Base-by-base conservation (phyloP, 1,140 invertebrate species). In the Chrysomallon squamiferum region DNA sequence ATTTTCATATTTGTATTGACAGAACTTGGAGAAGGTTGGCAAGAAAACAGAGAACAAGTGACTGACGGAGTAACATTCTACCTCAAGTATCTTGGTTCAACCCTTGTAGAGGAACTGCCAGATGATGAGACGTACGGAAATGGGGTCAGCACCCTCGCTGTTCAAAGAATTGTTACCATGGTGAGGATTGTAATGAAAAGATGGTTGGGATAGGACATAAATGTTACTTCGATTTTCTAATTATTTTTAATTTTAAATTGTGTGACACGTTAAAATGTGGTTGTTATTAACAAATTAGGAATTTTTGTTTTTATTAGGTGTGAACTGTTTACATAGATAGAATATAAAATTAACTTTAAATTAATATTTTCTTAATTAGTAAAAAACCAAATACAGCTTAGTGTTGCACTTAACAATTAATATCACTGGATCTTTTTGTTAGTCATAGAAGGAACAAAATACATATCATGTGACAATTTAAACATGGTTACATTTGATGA, bases 1-100 rank as follows among this genome's bases (percentile, higher is more conserved):
- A n/a, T n/a, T n/a, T n/a, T n/a, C n/a, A n/a, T n/a, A n/a, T n/a
- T n/a, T n/a, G n/a, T n/a, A 47, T 30, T 59, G 88, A 2, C 87
- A 93, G 93, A 93, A 83, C 80, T 93, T 35, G 89, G 89, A 68
- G 92, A 94, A 84, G 91, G 93, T 82, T 92, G 91, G 89, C 90
- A 89, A 22, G 85, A 91, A 49, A 88, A 89, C 59, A 71, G 73
- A 35, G 72, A 78, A n/a, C 69, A 70, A 60, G 71, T 76, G 7
- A 87, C 88, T 59, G 86, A 89, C 79, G 82, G 89, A 59, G 81
- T 92, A 33, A 89, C 89, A 35, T 92, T 91, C 81, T 88, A 89
- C 80, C 85, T 92, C 62, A 92, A 92, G 86, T 92, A 92, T 84
- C 85, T 93, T 57, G 92, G 91, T 20, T 90, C 88, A 67, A 91